Percentiles rank a stretch among this genome's conserved stretches.
Evolutionary conservation across 2,888 invertebrate species (phyloP).

Genomic region (Plagodis dolabraria): DNA sequence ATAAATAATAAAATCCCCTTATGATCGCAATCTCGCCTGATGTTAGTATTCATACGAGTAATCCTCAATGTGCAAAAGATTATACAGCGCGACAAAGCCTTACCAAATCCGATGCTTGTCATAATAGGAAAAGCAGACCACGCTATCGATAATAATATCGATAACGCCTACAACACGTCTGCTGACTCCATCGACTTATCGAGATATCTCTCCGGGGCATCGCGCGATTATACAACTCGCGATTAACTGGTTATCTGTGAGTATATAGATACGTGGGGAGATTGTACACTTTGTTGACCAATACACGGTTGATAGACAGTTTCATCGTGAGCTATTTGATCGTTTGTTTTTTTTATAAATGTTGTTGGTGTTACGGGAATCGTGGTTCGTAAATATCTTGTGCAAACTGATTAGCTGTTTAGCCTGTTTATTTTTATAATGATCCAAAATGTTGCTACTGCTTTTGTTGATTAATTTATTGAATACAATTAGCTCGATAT

Average conservation of each 20-base stretch:
- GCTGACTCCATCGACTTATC: conserved; percentile 40
- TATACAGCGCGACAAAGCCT: conserved; percentile 10
- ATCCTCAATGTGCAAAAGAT: conserved; percentile 9
- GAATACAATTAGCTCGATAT: too few species aligned
- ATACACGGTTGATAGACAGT: not conserved
- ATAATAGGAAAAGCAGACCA: conserved; percentile 27
- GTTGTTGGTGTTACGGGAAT: too few species aligned
- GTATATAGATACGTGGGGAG: conserved; percentile 47
- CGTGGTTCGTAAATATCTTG: too few species aligned
- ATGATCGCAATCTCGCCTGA: not conserved
- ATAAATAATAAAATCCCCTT: too few species aligned
- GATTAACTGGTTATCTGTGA: conserved; percentile 53
- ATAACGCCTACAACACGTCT: conserved; percentile 59
- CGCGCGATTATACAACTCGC: conserved; percentile 54
- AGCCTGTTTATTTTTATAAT: too few species aligned
- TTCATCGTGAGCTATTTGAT: too few species aligned
- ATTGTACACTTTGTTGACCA: conserved; percentile 10
- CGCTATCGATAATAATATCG: conserved; percentile 28
- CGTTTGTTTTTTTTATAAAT: too few species aligned
- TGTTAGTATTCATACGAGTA: not conserved
- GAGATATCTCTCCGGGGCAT: conserved; percentile 56
- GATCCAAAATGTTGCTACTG: too few species aligned
- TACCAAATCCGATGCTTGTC: conserved; percentile 23
- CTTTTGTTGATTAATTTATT: too few species aligned
- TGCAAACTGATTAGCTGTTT: too few species aligned